phyloP scores from a whole-genome alignment of 2,797 vertebrate species.

The Triplophysa bombifrons region DNA sequence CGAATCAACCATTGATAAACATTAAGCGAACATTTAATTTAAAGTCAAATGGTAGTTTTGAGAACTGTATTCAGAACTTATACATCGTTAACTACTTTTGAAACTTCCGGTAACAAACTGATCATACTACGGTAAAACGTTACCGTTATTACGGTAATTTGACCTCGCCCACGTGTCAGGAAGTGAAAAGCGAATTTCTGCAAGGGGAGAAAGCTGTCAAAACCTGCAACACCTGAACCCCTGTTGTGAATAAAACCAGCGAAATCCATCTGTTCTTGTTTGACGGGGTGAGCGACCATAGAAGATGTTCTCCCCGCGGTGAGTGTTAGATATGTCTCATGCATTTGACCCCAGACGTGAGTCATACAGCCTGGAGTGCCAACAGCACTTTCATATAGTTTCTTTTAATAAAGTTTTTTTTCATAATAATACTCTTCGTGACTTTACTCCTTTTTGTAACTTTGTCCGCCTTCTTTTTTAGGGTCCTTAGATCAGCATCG shows the following conservation, averaged over 20 bases:
- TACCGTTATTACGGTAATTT: slow-evolving; percentile 28
- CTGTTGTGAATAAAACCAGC: neutral
- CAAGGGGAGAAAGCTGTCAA: neutral
- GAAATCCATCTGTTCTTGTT: neutral
- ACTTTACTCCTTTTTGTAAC: neutral
- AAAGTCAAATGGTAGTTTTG: too few relatives aligned
- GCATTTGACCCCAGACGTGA: neutral
- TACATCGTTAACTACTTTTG: neutral
- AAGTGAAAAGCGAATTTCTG: neutral
- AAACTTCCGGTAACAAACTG: too few relatives aligned
- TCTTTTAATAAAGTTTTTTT: neutral
- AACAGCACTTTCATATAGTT: neutral
- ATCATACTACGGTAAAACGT: slow-evolving; percentile 16
- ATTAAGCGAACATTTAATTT: neutral
- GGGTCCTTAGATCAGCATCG: slow-evolving; percentile 61
- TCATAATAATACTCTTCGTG: neutral
- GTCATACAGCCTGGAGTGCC: neutral
- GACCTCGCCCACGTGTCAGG: slow-evolving; percentile 1
- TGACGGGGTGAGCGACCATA: neutral
- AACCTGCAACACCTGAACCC: neutral
- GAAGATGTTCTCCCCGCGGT: slow-evolving; percentile 36
- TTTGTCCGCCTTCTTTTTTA: neutral
- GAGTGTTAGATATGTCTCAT: neutral
- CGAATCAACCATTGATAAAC: too few relatives aligned
- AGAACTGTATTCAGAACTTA: too few relatives aligned